Conservation (phyloP, 2,113 vertebrate species). For the Pygoscelis antarcticus region DNA sequence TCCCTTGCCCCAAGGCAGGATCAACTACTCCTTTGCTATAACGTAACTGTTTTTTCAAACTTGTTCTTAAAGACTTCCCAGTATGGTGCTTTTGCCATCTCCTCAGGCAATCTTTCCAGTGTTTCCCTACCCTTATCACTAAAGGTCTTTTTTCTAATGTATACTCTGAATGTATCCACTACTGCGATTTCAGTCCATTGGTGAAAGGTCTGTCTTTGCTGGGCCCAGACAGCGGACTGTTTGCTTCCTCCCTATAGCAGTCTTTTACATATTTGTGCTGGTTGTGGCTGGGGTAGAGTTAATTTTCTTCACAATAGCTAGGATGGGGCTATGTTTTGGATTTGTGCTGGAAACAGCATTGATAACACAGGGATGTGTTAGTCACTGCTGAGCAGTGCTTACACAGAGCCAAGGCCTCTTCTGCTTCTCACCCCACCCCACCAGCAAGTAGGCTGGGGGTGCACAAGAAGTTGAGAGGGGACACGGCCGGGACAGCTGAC, state of each 20-base stretch:
- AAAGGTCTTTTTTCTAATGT: not conserved
- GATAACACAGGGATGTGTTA: no score
- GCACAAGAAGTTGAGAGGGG: no score
- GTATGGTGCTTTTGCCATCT: slow-evolving; percentile 2
- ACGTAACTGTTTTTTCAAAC: slow-evolving; percentile 7
- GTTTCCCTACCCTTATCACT: slow-evolving; percentile 15
- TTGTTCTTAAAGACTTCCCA: not conserved
- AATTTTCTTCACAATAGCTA: no score
- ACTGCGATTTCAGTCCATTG: not conserved
- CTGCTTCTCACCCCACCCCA: no score
- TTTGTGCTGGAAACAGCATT: no score
- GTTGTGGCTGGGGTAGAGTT: no score
- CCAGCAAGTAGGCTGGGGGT: no score
- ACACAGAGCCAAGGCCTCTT: no score
- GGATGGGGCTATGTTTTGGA: no score
- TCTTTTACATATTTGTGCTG: not conserved
- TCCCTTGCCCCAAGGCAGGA: not conserved
- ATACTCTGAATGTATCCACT: not conserved
- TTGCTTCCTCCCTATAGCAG: not conserved
- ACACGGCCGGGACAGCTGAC: no score
- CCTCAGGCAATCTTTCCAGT: slow-evolving; percentile 18
- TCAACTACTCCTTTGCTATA: not conserved
- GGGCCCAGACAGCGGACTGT: not conserved
- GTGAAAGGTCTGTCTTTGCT: not conserved
- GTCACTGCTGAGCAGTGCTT: no score